Conservation (phyloP, 2,113 vertebrate genomes). For the Octodon degus region DNA sequence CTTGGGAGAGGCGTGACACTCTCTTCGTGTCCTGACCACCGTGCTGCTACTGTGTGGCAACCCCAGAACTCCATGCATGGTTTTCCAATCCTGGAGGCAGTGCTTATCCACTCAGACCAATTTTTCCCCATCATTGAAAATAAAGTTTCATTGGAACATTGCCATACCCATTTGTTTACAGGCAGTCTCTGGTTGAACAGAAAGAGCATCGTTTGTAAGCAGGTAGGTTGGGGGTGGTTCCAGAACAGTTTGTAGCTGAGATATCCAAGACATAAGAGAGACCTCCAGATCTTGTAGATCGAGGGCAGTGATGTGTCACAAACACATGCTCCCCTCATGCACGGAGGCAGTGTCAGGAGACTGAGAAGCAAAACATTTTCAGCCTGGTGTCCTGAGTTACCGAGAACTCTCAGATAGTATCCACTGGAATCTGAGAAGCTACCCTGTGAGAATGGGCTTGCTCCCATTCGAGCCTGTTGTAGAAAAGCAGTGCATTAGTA, state of each 20-base stretch:
- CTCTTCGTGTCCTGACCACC: not conserved
- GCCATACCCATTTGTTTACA: not conserved
- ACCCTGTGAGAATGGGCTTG: not conserved
- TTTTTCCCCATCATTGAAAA: not conserved
- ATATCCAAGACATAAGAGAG: not conserved
- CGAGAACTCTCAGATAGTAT: not conserved
- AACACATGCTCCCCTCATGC: not conserved
- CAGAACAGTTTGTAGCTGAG: not conserved
- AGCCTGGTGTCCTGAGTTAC: not conserved
- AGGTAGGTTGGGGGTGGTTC: not conserved
- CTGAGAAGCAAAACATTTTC: not conserved
- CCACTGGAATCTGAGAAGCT: constrained; percentile 25
- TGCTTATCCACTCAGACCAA: not conserved
- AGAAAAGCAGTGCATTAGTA: constrained; percentile 68
- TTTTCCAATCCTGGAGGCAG: not conserved
- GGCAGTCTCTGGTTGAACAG: not conserved
- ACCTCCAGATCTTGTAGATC: not conserved
- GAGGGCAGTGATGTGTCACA: not conserved
- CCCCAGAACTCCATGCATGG: not conserved
- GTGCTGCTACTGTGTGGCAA: not conserved
- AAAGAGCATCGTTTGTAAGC: not conserved
- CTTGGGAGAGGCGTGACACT: not conserved
- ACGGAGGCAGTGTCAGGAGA: not conserved
- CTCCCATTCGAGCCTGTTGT: constrained; percentile 64
- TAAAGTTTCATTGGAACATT: constrained; percentile 1